Base-by-base conservation (phyloP, 2,888 invertebrate genomes). In the Dusona sp. region DNA sequence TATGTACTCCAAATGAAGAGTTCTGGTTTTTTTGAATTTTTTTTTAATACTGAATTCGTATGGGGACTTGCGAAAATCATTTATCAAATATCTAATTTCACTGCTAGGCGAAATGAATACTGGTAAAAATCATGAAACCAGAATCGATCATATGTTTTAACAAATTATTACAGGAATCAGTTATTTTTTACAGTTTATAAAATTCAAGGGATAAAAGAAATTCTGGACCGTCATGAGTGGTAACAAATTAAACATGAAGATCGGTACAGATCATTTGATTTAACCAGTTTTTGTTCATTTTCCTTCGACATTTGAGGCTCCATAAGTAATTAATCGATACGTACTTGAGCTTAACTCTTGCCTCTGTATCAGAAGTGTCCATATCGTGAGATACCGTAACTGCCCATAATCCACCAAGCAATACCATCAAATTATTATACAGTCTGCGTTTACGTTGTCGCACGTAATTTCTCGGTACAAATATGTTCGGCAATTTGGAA, bases 391-490 rank as follows among this genome's bases (percentile, higher is more conserved):
- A 81, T 54, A 84, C 22, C 33, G 73, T 78, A 45, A 87, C n/a
- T 45, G 87, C 86, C 83, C 80, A 84, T 29, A 83, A 48, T 54
- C 83, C 87, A 19, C 80, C 80, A 45, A 87, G 74, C 42, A 87
- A 45, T 45, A 87, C 51, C 38, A 81, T 74, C 16, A 87, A 54
- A 70, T 87, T 87, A 42, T 75, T 75, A 74, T 87, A 81, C 68
- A 87, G 70, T 25, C 68, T 67, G 22, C 51, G 68, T 72, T 74
- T 85, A 13, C 74, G 68, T 36, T 87, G 80, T 19, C 83, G 73
- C 19, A 74, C 80, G 57, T 87, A 86, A 73, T 78, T 74, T 54
- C 42, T 83, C 22, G 85, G 83, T 16, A 87, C 38, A 29, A 86
- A 86, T 6, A 54, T 80, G 11, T 64, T 57, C 16, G 83, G 86